These are phyloP conservation scores for Jordanella pulchra DNA, from an alignment of 2,797 vertebrate species.

Conservation along the genomic window DNA sequence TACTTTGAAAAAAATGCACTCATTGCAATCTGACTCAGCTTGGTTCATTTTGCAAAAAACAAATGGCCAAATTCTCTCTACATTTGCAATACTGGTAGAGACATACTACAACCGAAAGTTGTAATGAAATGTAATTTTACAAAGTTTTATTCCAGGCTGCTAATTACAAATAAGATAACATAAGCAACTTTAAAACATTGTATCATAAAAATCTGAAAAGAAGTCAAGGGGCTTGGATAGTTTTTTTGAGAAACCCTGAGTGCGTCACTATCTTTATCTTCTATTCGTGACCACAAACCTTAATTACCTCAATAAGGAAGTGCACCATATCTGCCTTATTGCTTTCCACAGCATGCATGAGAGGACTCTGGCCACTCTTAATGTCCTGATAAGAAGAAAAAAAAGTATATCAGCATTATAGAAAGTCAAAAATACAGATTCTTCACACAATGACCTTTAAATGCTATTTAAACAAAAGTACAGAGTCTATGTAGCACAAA, in stretches of 20 bases:
- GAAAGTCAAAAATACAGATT: conserved; percentile 26
- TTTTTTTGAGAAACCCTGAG: conserved; percentile 8
- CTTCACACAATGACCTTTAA: conserved; percentile 8
- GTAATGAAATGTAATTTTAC: neutral
- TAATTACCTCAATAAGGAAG: conserved; percentile 87
- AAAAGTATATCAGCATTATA: conserved; percentile 22
- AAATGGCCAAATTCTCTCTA: neutral
- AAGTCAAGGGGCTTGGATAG: neutral
- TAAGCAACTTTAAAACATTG: neutral
- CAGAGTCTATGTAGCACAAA: conserved; percentile 39
- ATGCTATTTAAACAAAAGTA: conserved; percentile 25
- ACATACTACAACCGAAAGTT: neutral
- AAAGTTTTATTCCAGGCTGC: neutral
- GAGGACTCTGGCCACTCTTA: conserved; percentile 89
- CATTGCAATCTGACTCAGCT: neutral
- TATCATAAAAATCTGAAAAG: neutral
- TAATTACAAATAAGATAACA: neutral
- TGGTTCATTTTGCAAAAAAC: neutral
- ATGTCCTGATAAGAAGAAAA: conserved; percentile 78
- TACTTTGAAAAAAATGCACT: no score
- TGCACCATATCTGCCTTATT: conserved; percentile 84
- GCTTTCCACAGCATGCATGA: conserved; percentile 89
- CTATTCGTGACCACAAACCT: conserved; percentile 23
- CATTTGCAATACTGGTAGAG: neutral
- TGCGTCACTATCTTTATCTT: conserved; percentile 46